These are phyloP conservation scores for Mycetomoellerius zeteki DNA, from an alignment of 1,140 invertebrate genomes.

Conservation along the genomic window DNA sequence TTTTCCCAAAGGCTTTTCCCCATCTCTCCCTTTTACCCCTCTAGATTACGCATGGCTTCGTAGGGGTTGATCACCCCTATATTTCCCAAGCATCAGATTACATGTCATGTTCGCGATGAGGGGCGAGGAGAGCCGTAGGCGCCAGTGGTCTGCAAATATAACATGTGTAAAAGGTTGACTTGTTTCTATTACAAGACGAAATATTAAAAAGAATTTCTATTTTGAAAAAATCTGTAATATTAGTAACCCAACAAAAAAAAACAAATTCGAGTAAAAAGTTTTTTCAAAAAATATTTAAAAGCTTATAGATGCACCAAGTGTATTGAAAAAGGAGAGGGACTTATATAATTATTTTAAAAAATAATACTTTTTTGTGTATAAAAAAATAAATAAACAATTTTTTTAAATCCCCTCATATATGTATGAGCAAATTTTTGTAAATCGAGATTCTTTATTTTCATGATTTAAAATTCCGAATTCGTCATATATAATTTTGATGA, in stretches of 20 bases:
- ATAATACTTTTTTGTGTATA: too few species aligned
- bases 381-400: too few species aligned
- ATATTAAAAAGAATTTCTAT: neutral
- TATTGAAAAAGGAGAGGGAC: too few species aligned
- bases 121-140: neutral
- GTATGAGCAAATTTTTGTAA: too few species aligned
- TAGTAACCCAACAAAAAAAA: too few species aligned
- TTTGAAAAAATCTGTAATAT: neutral
- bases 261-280: too few species aligned
- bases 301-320: too few species aligned
- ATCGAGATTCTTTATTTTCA: neutral
- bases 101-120: neutral
- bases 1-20: conserved; percentile 30
- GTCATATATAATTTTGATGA: neutral
- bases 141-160: conserved; percentile 60
- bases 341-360: too few species aligned
- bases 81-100: conserved; percentile 58
- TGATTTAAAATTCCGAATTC: neutral
- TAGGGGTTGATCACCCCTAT: conserved; percentile 21
- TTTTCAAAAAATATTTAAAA: too few species aligned
- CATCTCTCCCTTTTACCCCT: neutral
- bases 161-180: neutral
- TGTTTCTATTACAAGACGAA: neutral
- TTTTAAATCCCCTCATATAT: too few species aligned
- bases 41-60: neutral